Conservation (phyloP, 2,888 invertebrate genomes). For the Chaitophorus viminalis region DNA sequence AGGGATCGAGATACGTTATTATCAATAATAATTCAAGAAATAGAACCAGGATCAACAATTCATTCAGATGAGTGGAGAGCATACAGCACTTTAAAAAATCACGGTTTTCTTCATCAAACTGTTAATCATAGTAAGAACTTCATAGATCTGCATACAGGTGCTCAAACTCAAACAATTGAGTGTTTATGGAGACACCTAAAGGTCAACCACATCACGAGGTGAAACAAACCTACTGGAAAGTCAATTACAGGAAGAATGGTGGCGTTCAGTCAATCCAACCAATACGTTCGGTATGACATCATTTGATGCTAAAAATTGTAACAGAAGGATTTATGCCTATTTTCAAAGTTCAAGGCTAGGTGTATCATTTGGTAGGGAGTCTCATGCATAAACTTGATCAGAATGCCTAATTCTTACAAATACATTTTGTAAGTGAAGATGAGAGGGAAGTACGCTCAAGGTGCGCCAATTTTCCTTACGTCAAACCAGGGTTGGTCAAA, state of each 20-base stretch:
- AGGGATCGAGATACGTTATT: background rate
- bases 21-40: constrained; percentile 9
- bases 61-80: constrained; percentile 11
- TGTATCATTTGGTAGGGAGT: no score
- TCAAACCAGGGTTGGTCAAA: no score
- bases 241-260: constrained; percentile 16
- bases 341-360: no score
- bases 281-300: no score
- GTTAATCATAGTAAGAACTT: background rate
- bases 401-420: no score
- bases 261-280: no score
- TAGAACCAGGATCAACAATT: background rate
- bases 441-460: no score
- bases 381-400: no score
- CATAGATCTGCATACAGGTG: constrained; percentile 4
- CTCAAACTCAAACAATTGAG: constrained; percentile 20
- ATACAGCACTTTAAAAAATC: background rate
- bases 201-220: background rate
- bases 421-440: no score
- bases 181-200: constrained; percentile 12
- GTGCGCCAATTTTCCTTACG: no score
- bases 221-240: background rate
- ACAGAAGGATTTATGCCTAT: no score
- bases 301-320: no score
- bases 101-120: background rate